Base-by-base conservation (phyloP, 2,888 invertebrate genomes). In the Drosophila prolongata region DNA sequence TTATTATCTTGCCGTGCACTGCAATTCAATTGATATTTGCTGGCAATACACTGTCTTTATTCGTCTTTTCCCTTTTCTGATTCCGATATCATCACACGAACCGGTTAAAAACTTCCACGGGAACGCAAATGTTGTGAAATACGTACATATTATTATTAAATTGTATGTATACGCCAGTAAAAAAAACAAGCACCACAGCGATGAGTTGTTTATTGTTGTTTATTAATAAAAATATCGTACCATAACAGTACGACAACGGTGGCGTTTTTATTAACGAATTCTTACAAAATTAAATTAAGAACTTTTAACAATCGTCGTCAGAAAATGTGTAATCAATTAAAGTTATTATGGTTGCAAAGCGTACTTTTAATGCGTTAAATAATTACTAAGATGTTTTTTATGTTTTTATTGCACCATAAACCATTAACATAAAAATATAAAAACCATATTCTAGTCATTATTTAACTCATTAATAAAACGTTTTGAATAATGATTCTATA, bases 131-230 rank as follows among this genome's bases (percentile, higher is more conserved):
- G 40, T 47, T 42, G 65, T 27, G 54, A 64, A 64, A 54, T 42
- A 49, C 24, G n/a, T 42, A 52, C 19, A 16, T 27, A 53, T 47
- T 53, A 60, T 49, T 46, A 54, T 66, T 64, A 49, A 44, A 52
- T 61, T 61, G 16, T 66, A 53, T 64, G 35, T 66, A 64, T 62
- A 53, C 16, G 19, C 53, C 42, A 55, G 61, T 60, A 43, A 27
- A 50, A 50, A 50, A 35, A 50, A 50, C 60, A 60, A 44, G 30
- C 64, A 60, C 53, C 35, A 24, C 11, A n/a, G 47, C 42, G 27
- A 55, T 40, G 66, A 56, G 19, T 67, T 55, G 66, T 65, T 67
- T 66, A 65, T 66, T 65, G 47, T 37, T 40, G 55, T 65, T 66
- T 67, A 67, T 67, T 66, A 67, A 67, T 67, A 67, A 65, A 67